A percentile compares a stretch with the other conserved stretches of the same genome.
phyloP scores from a whole-genome alignment of 2,797 vertebrate species.

The Liparis tanakae region DNA sequence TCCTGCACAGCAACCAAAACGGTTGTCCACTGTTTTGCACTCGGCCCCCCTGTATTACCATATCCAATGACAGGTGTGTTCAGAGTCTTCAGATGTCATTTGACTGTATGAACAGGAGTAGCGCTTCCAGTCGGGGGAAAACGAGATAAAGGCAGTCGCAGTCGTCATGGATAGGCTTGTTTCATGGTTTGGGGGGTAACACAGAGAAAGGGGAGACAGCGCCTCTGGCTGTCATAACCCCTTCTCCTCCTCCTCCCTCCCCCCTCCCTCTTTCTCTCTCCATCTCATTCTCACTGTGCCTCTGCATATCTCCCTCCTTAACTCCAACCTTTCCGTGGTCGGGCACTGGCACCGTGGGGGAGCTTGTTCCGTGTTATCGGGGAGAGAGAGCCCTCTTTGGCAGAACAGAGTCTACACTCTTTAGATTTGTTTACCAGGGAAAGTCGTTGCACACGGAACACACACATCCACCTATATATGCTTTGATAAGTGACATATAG shows the following conservation, averaged over 20 bases:
- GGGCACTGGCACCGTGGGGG: conserved; percentile 64
- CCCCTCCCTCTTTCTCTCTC: conserved; percentile 45
- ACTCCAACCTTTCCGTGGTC: conserved; percentile 64
- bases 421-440: neutral
- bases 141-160: conserved; percentile 55
- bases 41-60: conserved; percentile 41
- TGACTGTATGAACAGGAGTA: conserved; percentile 45
- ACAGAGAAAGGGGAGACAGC: conserved; percentile 68
- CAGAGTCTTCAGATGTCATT: conserved; percentile 44
- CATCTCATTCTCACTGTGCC: conserved; percentile 60
- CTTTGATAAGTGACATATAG: neutral
- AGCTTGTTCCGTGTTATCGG: conserved; percentile 72
- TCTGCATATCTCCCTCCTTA: conserved; percentile 61
- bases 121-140: conserved; percentile 52
- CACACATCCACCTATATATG: conserved; percentile 3
- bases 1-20: conserved; percentile 44
- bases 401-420: conserved; percentile 35
- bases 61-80: conserved; percentile 60
- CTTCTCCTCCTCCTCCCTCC: conserved; percentile 46
- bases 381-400: conserved; percentile 82
- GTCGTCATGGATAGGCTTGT: conserved; percentile 68
- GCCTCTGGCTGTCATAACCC: conserved; percentile 77
- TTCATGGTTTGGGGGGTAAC: conserved; percentile 67
- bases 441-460: conserved; percentile 14
- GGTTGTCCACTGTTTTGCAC: conserved; percentile 36